A percentile compares a stretch with the other conserved stretches of the same genome.
Conservation (phyloP, 2,888 invertebrate species). For the Pyralis farinalis region DNA sequence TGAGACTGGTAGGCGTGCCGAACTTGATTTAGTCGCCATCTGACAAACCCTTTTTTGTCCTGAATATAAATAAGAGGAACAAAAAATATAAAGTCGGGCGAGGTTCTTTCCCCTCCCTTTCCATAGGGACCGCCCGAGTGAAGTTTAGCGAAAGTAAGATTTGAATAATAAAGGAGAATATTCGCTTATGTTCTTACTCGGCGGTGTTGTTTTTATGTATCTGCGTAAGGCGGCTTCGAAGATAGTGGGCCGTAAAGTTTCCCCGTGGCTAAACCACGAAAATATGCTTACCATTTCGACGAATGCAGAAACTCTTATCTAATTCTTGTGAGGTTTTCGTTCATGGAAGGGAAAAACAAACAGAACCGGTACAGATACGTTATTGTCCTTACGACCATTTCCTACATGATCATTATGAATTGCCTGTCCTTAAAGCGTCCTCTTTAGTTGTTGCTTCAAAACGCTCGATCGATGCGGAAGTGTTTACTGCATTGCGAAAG, state of each 20-base stretch:
- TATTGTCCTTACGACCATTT: slow-evolving; percentile 51
- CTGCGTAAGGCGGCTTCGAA: slow-evolving; percentile 25
- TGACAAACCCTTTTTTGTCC: slow-evolving; percentile 77
- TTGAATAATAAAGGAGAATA: slow-evolving; percentile 67
- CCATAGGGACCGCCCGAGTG: slow-evolving; percentile 47
- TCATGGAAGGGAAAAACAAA: slow-evolving; percentile 33
- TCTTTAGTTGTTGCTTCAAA: slow-evolving; percentile 60
- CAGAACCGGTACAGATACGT: slow-evolving; percentile 22
- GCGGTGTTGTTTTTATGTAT: slow-evolving; percentile 51
- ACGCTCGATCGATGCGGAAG: slow-evolving; percentile 55
- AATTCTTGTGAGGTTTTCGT: slow-evolving; percentile 20
- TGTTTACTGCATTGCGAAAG: slow-evolving; percentile 39
- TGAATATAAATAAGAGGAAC: slow-evolving; percentile 73
- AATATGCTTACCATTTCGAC: slow-evolving; percentile 39
- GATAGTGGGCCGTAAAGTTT: slow-evolving; percentile 45
- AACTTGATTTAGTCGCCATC: slow-evolving; percentile 76
- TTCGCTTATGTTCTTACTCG: slow-evolving; percentile 53
- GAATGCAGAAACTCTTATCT: slow-evolving; percentile 20
- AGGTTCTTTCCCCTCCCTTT: slow-evolving; percentile 52
- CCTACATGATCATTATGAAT: slow-evolving; percentile 75
- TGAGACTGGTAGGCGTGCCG: slow-evolving; percentile 68
- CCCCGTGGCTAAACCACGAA: slow-evolving; percentile 30
- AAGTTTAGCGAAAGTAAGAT: slow-evolving; percentile 69
- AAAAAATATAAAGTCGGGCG: slow-evolving; percentile 60
- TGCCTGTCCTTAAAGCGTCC: slow-evolving; percentile 68